phyloP scores from a whole-genome alignment of 2,113 vertebrate genomes.

The Thalassarche chlororhynchos region DNA sequence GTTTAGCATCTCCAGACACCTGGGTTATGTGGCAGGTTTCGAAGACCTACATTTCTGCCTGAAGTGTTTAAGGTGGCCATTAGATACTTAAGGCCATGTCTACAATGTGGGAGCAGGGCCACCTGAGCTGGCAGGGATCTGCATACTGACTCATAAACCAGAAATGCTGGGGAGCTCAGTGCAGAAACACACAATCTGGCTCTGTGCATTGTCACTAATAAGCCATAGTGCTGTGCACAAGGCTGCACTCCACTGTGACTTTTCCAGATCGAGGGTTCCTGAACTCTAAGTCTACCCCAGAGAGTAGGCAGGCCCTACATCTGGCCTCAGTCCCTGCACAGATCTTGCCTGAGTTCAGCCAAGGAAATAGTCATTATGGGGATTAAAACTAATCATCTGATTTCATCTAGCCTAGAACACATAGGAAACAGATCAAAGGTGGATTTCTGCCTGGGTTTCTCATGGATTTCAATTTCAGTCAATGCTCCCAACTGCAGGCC shows the following conservation, averaged over 20 bases:
- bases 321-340: neutral
- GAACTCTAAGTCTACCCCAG: neutral
- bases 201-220: neutral
- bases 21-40: neutral
- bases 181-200: neutral
- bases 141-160: neutral
- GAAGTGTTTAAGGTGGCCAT: neutral
- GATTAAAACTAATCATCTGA: constrained; percentile 47
- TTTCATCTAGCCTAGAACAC: constrained; percentile 24
- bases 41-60: neutral
- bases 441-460: constrained; percentile 11
- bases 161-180: neutral
- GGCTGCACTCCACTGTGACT: neutral
- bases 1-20: neutral
- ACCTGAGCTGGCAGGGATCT: neutral
- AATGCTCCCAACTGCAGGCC: neutral
- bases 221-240: neutral
- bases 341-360: neutral
- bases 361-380: constrained; percentile 5
- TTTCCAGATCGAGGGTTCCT: neutral
- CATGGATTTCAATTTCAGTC: constrained; percentile 24
- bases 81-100: neutral
- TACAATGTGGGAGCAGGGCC: neutral
- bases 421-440: constrained; percentile 27
- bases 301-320: neutral